Base-by-base conservation (phyloP, 2,797 vertebrate species). In the Vireo griseus region DNA sequence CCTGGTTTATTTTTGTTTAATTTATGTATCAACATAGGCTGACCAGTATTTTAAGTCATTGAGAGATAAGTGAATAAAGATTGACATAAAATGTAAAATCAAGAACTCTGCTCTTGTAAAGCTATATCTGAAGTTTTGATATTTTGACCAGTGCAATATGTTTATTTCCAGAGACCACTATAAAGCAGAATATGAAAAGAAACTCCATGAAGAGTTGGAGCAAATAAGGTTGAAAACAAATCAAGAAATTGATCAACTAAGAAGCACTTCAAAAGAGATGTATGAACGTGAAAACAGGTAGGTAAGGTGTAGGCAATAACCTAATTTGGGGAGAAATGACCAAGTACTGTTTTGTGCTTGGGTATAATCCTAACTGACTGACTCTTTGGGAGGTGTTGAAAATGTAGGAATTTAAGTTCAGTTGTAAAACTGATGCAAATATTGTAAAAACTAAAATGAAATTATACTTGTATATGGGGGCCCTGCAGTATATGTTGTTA, bases 241-340 rank as follows among this genome's bases (percentile, higher is more conserved):
- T 94, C 98, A 99, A 95, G 99, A 99, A 98, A 99, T 99, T 3
- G 98, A 99, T 58, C 98, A 98, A 73, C 98, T 99, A 95, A 98
- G 99, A 98, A 98, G 97, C 85, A 96, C 98, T 50, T 99, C 99
- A 73, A 99, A 98, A 96, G 99, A 99, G 98, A 99, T 99, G 98
- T 99, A 99, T 79, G 99, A 99, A 94, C 98, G 99, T 81, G 99
- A 99, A 97, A 99, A 99, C 98, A 99, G 99, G 99, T 99, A 97
- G 79, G 52, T 91, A 76, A 95, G 33, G 42, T 57, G 19, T 22
- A 62, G 31, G 5, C 13, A 39, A 16, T 26, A 47, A 48, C 19
- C 16, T 81, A 42, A 63, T 16, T 13, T 10, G 19, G 22, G 25
- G 17, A 88, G 44, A 75, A 91, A 76, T 74, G 20, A 58, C 22